Conservation (phyloP, 2,888 invertebrate genomes). For the Agrochola lota region DNA sequence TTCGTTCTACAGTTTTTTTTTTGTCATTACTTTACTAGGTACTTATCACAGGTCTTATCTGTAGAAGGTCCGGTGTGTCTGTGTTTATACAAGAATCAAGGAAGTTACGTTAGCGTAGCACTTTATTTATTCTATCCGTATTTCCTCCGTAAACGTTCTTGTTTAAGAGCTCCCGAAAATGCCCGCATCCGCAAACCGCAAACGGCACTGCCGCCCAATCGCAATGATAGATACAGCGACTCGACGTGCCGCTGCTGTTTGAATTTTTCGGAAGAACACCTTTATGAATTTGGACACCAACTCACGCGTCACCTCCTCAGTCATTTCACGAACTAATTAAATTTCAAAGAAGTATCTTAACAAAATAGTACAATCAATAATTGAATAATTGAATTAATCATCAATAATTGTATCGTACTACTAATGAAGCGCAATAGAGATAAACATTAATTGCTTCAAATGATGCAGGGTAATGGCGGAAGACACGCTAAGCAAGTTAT, state of each 20-base stretch:
- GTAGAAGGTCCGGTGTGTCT: not conserved
- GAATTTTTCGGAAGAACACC: not conserved
- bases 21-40: not conserved
- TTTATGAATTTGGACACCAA: not conserved
- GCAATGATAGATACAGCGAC: not conserved
- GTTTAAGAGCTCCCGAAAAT: not conserved
- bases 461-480: slow-evolving; percentile 39
- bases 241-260: not conserved
- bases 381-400: too few relatives aligned
- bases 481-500: slow-evolving; percentile 51
- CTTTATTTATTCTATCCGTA: not conserved
- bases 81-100: not conserved
- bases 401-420: not conserved
- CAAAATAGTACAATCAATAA: not conserved
- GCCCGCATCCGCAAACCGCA: not conserved
- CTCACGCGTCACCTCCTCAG: not conserved
- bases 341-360: not conserved
- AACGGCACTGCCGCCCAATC: not conserved
- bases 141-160: not conserved
- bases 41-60: not conserved
- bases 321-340: not conserved
- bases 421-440: slow-evolving; percentile 36
- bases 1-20: not conserved
- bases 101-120: not conserved
- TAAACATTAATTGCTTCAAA: slow-evolving; percentile 38